Evolutionary conservation across 2,113 vertebrate species (phyloP).

Genomic region (Bubalus kerabau): DNA sequence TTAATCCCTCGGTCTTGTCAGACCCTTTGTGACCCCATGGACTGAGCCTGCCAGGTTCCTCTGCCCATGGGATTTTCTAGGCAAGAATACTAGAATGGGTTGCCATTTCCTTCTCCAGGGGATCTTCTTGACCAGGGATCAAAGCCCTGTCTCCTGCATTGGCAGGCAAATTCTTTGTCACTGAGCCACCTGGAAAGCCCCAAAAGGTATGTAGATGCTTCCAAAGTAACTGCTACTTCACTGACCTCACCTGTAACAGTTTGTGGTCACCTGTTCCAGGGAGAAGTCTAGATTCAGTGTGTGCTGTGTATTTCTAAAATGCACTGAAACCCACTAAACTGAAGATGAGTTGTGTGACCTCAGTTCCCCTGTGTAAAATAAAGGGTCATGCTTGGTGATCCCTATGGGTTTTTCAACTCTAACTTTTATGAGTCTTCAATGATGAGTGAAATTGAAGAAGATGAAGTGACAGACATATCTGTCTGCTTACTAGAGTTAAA

Average conservation of each 20-base stretch:
- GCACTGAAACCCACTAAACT: not conserved
- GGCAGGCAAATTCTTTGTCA: not conserved
- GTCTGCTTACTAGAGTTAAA: not conserved
- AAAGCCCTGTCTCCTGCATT: not conserved
- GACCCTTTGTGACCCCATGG: not conserved
- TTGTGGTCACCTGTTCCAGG: not conserved
- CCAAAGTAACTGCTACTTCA: not conserved
- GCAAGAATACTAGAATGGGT: not conserved
- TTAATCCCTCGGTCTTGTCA: not conserved
- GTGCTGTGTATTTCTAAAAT: not conserved
- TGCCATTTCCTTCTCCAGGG: not conserved
- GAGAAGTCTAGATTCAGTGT: not conserved
- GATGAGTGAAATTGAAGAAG: not conserved
- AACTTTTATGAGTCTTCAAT: not conserved
- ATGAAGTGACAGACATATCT: not conserved
- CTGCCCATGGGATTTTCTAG: not conserved
- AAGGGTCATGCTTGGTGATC: too few species aligned
- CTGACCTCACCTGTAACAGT: not conserved
- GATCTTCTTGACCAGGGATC: not conserved
- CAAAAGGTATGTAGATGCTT: not conserved
- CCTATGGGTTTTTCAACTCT: not conserved
- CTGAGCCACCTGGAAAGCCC: not conserved
- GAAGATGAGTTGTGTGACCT: not conserved
- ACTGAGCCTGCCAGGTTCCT: not conserved
- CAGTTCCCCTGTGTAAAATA: not conserved